Base-by-base conservation (phyloP, 2,888 invertebrate genomes). In the Clistopyga incitator region DNA sequence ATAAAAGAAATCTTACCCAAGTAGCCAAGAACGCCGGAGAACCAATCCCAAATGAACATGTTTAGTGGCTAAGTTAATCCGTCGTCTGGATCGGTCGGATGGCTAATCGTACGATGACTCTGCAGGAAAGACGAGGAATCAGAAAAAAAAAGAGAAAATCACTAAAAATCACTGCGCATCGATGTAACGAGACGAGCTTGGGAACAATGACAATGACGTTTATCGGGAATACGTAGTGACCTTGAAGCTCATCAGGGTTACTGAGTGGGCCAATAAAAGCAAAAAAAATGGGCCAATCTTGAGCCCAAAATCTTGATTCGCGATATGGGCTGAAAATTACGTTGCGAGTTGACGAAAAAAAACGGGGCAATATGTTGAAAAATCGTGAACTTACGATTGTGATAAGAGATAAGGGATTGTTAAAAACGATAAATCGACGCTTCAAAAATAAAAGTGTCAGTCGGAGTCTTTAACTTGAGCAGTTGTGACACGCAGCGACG, bases 21-120 rank as follows among this genome's bases (percentile, higher is more conserved):
- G 94, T 97, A 98, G 94, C 98, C 98, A 93, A 98, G 95, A 93
- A 98, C 98, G 91, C 98, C 98, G 94, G 98, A 97, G 93, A 98
- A 97, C 98, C 98, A 98, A 94, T 98, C 98, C 97, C 97, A 97
- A 95, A 98, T 96, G 95, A 98, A 98, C 98, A 98, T 98, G 93
- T 92, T 94, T 86, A 10, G 18, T 78, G 67, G 56, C 77, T 86
- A 85, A 82, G 81, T 70, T 70, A 83, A 70, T 82, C 54, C 82
- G 65, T 81, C 65, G 52, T 59, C 25, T 68, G 15, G 15, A 72
- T 52, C 42, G 72, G 78, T 59, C 47, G 13, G 6, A 77, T 45
- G 45, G 70, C 82, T 87, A 87, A 87, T 86, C 88, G 80, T 84
- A 70, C 84, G 88, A 91, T 93, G 92, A 92, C 92, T 92, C 92